Evolutionary conservation across 2,797 vertebrate species (phyloP).

Genomic region (Amblyraja radiata): DNA sequence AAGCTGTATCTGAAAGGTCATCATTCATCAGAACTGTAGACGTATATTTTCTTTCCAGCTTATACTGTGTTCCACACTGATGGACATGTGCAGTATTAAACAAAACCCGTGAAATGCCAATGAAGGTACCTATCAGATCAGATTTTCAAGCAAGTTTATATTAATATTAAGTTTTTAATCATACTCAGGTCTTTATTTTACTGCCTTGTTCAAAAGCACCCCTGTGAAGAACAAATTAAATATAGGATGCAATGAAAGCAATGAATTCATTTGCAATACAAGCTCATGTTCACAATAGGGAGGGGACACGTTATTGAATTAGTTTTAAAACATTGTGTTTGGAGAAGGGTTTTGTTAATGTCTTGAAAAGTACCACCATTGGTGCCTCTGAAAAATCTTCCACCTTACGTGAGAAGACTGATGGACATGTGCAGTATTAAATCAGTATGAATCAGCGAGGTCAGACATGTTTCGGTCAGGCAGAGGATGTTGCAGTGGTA

Average conservation of each 20-base stretch:
- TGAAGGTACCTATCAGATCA: background rate
- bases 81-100: conserved; percentile 19
- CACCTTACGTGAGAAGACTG: too few relatives aligned
- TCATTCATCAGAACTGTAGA: background rate
- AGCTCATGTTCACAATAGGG: background rate
- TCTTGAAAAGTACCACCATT: too few relatives aligned
- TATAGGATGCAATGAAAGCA: background rate
- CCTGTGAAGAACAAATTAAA: background rate
- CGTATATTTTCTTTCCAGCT: background rate
- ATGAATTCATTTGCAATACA: background rate
- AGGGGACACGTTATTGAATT: background rate
- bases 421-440: too few relatives aligned
- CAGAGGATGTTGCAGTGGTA: too few relatives aligned
- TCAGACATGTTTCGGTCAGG: too few relatives aligned
- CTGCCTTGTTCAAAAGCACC: background rate
- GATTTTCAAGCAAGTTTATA: conserved; percentile 9
- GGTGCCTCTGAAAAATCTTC: too few relatives aligned
- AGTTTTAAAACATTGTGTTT: background rate
- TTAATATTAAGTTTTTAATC: conserved; percentile 23
- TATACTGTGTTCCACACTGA: background rate
- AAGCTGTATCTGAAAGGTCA: conserved; percentile 25
- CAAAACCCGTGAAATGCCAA: background rate
- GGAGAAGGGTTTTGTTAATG: too few relatives aligned
- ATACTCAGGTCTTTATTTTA: background rate
- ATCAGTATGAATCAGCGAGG: too few relatives aligned